Conservation (phyloP, 2,113 vertebrate species). For the Rhea pennata region DNA sequence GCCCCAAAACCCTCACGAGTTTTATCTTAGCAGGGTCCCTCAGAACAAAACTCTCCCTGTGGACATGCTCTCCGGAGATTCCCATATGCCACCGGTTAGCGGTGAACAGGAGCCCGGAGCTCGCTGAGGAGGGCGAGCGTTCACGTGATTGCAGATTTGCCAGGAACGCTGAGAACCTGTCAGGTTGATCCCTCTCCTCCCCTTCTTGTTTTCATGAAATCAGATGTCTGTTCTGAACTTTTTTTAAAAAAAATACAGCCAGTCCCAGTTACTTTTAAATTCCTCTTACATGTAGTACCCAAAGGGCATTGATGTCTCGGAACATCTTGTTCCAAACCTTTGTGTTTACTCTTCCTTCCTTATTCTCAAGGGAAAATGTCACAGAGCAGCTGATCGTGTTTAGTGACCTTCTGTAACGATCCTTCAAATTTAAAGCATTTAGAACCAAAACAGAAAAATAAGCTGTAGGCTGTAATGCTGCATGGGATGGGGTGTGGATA, state of each 20-base stretch:
- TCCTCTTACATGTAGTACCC: accelerated
- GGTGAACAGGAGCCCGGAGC: background rate
- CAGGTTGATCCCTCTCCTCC: background rate
- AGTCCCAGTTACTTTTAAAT: background rate
- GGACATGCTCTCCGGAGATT: background rate
- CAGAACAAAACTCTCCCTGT: background rate
- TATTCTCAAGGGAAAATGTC: background rate
- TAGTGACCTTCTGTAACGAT: background rate
- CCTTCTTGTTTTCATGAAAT: background rate
- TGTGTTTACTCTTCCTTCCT: background rate
- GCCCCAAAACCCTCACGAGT: accelerated
- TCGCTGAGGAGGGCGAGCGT: background rate
- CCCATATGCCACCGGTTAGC: too few relatives aligned
- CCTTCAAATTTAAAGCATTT: background rate
- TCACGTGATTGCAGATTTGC: background rate
- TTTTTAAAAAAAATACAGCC: too few relatives aligned
- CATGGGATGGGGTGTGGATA: accelerated
- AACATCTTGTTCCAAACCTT: background rate
- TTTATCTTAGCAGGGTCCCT: background rate
- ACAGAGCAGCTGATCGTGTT: background rate
- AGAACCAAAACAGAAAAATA: background rate
- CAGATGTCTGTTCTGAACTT: background rate
- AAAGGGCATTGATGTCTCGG: background rate
- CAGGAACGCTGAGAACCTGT: background rate
- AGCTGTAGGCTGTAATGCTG: background rate